phyloP scores from a whole-genome alignment of 1,140 invertebrate genomes.

The Mercenaria mercenaria region DNA sequence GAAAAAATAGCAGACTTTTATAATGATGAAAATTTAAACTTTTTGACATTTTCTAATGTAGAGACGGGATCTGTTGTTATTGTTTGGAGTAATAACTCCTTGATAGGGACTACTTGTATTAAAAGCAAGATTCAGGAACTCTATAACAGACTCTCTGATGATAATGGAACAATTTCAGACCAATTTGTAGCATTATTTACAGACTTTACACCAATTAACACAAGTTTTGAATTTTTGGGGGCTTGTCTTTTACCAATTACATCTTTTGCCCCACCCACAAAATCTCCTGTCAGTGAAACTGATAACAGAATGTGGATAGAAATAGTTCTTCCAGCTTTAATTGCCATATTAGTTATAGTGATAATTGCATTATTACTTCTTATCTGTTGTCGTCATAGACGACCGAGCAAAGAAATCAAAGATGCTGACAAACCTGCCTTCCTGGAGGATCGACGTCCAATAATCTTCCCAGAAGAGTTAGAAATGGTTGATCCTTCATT shows the following conservation, averaged over 20 bases:
- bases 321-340: slow-evolving; percentile 64
- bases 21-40: not conserved
- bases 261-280: not conserved
- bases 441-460: slow-evolving; percentile 74
- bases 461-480: slow-evolving; percentile 76
- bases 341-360: slow-evolving; percentile 66
- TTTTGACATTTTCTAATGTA: slow-evolving; percentile 52
- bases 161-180: slow-evolving; percentile 41
- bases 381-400: slow-evolving; percentile 61
- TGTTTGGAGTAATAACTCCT: slow-evolving; percentile 65
- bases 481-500: slow-evolving; percentile 70
- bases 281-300: not conserved
- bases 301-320: slow-evolving; percentile 53
- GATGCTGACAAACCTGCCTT: slow-evolving; percentile 73
- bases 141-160: slow-evolving; percentile 33
- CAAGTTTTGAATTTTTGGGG: slow-evolving; percentile 48
- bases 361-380: slow-evolving; percentile 55
- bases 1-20: slow-evolving; percentile 38
- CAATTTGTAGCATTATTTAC: slow-evolving; percentile 49
- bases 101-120: slow-evolving; percentile 44
- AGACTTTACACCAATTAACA: not conserved
- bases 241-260: slow-evolving; percentile 42
- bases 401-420: slow-evolving; percentile 31
- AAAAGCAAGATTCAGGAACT: slow-evolving; percentile 39
- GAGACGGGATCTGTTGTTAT: slow-evolving; percentile 51